phyloP scores from a whole-genome alignment of 2,888 invertebrate genomes.

The Linnaemya vulpina region DNA sequence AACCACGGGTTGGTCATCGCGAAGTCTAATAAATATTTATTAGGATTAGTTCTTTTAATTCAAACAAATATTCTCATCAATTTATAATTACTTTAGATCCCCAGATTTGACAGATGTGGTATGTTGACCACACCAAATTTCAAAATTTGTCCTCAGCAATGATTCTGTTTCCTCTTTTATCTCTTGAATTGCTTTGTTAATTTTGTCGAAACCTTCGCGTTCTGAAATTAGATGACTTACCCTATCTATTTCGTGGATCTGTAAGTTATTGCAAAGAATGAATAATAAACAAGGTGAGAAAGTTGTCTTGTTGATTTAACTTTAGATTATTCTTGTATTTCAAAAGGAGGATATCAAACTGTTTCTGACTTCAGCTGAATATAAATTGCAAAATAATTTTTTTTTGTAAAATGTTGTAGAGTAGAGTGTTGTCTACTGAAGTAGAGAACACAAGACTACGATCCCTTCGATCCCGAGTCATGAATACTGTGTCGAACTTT shows the following conservation, averaged over 20 bases:
- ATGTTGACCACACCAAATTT: conserved; percentile 83
- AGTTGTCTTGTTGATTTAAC: no score
- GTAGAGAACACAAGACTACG: no score
- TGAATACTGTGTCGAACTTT: no score
- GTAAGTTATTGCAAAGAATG: neutral
- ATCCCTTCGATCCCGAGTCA: no score
- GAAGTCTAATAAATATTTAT: conserved; percentile 82
- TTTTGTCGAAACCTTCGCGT: conserved; percentile 81
- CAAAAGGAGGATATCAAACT: no score
- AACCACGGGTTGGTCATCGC: conserved; percentile 90
- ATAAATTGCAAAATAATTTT: no score
- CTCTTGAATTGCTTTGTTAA: conserved; percentile 81
- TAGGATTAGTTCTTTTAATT: neutral
- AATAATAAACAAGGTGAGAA: no score
- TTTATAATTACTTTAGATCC: conserved; percentile 77
- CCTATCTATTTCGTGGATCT: conserved; percentile 82
- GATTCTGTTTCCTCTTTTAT: conserved; percentile 82
- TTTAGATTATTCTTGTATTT: no score
- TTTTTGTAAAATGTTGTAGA: no score
- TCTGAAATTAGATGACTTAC: conserved; percentile 82
- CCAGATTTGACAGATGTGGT: conserved; percentile 81
- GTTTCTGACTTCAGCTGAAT: no score
- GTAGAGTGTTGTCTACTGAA: no score
- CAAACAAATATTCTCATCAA: neutral
- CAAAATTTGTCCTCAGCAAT: conserved; percentile 81